Conservation (phyloP, 2,113 vertebrate genomes). For the Tachysurus vachellii region DNA sequence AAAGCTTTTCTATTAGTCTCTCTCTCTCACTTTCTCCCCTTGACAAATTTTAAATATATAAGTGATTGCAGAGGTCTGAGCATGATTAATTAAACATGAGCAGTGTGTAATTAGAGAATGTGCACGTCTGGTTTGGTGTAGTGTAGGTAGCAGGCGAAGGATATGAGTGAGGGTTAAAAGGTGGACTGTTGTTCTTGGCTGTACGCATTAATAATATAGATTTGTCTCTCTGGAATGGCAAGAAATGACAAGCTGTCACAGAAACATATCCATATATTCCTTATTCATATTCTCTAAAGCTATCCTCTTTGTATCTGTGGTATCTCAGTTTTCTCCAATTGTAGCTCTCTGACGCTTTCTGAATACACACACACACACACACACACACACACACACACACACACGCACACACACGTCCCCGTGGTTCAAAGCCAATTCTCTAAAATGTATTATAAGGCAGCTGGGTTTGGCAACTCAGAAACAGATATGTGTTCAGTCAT, state of each 20-base stretch:
- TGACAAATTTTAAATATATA: slow-evolving; percentile 27
- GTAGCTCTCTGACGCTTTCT: not conserved
- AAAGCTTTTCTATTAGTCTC: not conserved
- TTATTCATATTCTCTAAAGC: slow-evolving; percentile 45
- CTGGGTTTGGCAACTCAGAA: not conserved
- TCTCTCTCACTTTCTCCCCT: not conserved
- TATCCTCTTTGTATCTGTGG: not conserved
- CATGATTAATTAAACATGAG: slow-evolving; percentile 44
- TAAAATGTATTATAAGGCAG: not conserved
- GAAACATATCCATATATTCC: slow-evolving; percentile 37
- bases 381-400: no score
- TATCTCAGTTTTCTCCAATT: not conserved
- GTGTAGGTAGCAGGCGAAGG: not conserved
- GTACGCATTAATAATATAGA: slow-evolving; percentile 50
- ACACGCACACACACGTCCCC: not conserved
- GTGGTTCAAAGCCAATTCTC: slow-evolving; percentile 19
- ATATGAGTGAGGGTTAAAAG: slow-evolving; percentile 14
- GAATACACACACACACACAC: not conserved
- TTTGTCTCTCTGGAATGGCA: slow-evolving; percentile 41
- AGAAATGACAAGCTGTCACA: slow-evolving; percentile 42
- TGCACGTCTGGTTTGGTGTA: slow-evolving; percentile 26
- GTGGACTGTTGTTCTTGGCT: slow-evolving; percentile 47
- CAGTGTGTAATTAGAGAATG: slow-evolving; percentile 36
- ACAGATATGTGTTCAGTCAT: not conserved
- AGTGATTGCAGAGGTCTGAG: not conserved